phyloP scores from a whole-genome alignment of 2,888 invertebrate genomes.

The Taphrorychus bicolor region DNA sequence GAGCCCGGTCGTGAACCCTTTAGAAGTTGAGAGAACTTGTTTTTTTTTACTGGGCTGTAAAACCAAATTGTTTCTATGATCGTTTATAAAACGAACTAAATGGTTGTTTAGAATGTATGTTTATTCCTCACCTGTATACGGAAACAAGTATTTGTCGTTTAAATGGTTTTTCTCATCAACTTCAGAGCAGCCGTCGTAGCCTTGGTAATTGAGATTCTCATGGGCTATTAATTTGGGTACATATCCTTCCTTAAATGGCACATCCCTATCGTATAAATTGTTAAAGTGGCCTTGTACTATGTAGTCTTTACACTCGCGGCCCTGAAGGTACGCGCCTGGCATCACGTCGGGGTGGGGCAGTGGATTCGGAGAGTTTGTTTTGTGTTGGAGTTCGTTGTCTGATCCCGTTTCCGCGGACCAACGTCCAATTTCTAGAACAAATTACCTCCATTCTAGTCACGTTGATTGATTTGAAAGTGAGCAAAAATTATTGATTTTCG shows the following conservation, averaged over 20 bases:
- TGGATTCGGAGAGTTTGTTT: conserved; percentile 71
- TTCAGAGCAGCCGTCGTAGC: conserved; percentile 74
- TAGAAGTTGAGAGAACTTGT: too few species aligned
- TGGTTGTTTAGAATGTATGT: too few species aligned
- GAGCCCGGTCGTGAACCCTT: too few species aligned
- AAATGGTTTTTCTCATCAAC: conserved; percentile 75
- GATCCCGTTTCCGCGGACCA: conserved; percentile 85
- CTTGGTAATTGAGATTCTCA: conserved; percentile 60
- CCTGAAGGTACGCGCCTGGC: conserved; percentile 66
- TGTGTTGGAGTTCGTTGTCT: conserved; percentile 73
- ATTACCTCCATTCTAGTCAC: too few species aligned
- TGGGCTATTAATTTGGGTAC: conserved; percentile 55
- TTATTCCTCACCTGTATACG: conserved; percentile 85
- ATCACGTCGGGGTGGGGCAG: conserved; percentile 81
- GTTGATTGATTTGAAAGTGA: too few species aligned
- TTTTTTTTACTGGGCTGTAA: too few species aligned
- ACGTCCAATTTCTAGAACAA: conserved; percentile 62
- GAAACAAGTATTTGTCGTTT: conserved; percentile 83
- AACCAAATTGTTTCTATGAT: background rate
- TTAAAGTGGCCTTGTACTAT: conserved; percentile 56
- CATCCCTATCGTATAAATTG: conserved; percentile 53
- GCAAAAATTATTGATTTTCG: too few species aligned
- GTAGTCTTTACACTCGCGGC: conserved; percentile 62
- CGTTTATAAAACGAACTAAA: too few species aligned
- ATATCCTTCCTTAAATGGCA: conserved; percentile 54